Evolutionary conservation across 1,140 invertebrate genomes (phyloP).

Genomic region (Dryas iulia): DNA sequence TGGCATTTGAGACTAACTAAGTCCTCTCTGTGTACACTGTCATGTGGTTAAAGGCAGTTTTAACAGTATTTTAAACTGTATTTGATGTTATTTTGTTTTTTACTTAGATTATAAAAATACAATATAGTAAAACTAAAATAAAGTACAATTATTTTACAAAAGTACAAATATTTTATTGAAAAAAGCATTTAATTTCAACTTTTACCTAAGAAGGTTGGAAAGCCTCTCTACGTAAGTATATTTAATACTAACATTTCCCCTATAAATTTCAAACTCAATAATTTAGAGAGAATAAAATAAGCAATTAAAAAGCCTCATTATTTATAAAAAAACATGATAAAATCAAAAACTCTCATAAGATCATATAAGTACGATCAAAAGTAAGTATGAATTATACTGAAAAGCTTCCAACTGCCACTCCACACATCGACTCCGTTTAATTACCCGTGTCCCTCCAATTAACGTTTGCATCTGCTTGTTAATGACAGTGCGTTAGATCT

Average conservation of each 20-base stretch:
- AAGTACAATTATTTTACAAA: too few relatives aligned
- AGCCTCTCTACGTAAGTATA: too few relatives aligned
- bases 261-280: background rate
- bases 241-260: background rate
- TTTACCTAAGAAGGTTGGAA: too few relatives aligned
- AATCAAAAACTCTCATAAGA: conserved; percentile 27
- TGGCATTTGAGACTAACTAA: too few relatives aligned
- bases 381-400: conserved; percentile 11
- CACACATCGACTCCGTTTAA: conserved; percentile 54
- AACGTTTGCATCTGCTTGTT: conserved; percentile 14
- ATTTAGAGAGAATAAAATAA: background rate
- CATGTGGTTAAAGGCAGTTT: too few relatives aligned
- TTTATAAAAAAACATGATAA: background rate
- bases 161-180: too few relatives aligned
- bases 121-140: too few relatives aligned
- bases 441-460: conserved; percentile 61
- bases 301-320: background rate
- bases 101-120: too few relatives aligned
- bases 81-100: too few relatives aligned
- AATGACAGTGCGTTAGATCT: background rate
- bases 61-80: too few relatives aligned
- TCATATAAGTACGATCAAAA: conserved; percentile 12
- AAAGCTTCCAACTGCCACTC: conserved; percentile 35
- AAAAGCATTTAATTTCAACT: too few relatives aligned
- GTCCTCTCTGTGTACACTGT: too few relatives aligned